Base-by-base conservation (phyloP, 2,113 vertebrate genomes). In the Seriola rivoliana region DNA sequence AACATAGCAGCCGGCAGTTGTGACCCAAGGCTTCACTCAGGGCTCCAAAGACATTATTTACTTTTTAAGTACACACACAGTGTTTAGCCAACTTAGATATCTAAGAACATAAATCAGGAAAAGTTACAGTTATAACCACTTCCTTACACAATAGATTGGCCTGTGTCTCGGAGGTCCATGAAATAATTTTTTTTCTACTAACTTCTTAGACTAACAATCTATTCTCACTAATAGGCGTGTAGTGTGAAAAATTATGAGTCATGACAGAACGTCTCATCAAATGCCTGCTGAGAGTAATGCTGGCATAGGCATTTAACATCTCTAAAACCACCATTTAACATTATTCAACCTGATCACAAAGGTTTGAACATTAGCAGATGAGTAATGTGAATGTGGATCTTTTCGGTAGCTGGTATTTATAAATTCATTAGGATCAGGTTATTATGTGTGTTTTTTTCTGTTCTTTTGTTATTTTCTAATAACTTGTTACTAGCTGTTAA, bases 11-110 rank as follows among this genome's bases (percentile, higher is more conserved):
- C 11, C 13, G 23, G 38, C 67, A 71, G 48, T 71, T 85, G 38
- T 82, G 62, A 75, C 32, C 50, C 14, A 16, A 54, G 46, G 54
- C 78, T 40, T 72, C 36, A 34, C 34, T 55, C 23, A 77, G 23
- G 67, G 17, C 59, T 81, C 75, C 17, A 48, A 69, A 57, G 59
- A 82, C 23, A 58, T 79, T 71, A 84, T 86, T 79, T 79, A 75
- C 54, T 66, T n/a, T 85, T 71, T 71, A 75, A 80, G 65, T 57
- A 71, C 42, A 85, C 21, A 48, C 40, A 81, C 48, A 62, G 62
- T 82, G 16, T 54, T 78, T 54, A 32, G 16, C 32, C 38, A 40
- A 69, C 21, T 57, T 52, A 1, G 3, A 40, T 62, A 46, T 75
- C n/a, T 3, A 64, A 8, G 25, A 69, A 44, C 38, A 68, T 55